These are phyloP conservation scores for Linnaemya tessellans DNA, from an alignment of 2,888 invertebrate species.

Conservation along the genomic window DNA sequence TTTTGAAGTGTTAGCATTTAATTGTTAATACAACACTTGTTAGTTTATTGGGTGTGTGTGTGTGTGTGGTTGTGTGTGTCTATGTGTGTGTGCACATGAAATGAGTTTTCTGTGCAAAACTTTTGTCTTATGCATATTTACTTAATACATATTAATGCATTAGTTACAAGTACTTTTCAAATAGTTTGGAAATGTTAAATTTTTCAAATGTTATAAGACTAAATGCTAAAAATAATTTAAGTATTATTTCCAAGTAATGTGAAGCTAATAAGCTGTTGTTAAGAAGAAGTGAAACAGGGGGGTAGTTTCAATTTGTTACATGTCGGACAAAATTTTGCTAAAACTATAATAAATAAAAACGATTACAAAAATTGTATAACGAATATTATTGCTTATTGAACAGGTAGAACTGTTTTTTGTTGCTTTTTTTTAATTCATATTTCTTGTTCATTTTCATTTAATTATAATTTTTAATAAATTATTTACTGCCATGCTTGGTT, in stretches of 20 bases:
- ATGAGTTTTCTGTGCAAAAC: slow-evolving; percentile 47
- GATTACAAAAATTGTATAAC: too few relatives aligned
- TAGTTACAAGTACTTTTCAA: slow-evolving; percentile 55
- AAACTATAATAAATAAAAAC: too few relatives aligned
- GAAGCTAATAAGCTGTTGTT: slow-evolving; percentile 46
- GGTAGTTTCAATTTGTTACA: background rate
- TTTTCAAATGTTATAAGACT: slow-evolving; percentile 17
- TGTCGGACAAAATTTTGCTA: too few relatives aligned
- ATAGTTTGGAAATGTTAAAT: slow-evolving; percentile 43
- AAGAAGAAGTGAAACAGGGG: background rate
- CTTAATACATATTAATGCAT: slow-evolving; percentile 66
- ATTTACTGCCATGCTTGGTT: too few relatives aligned
- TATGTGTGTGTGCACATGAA: slow-evolving; percentile 32
- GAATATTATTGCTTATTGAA: too few relatives aligned
- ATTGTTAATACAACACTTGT: slow-evolving; percentile 68
- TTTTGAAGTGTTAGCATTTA: slow-evolving; percentile 69
- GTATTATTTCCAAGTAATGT: slow-evolving; percentile 51
- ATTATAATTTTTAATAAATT: too few relatives aligned
- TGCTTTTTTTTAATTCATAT: too few relatives aligned
- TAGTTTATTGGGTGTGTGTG: slow-evolving; percentile 19
- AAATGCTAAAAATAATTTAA: slow-evolving; percentile 17
- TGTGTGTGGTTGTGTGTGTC: slow-evolving; percentile 17
- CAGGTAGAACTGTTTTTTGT: too few relatives aligned
- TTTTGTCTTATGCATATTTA: slow-evolving; percentile 62
- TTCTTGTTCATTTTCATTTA: too few relatives aligned